phyloP scores from a whole-genome alignment of 2,113 vertebrate species.

The Vidua macroura region DNA sequence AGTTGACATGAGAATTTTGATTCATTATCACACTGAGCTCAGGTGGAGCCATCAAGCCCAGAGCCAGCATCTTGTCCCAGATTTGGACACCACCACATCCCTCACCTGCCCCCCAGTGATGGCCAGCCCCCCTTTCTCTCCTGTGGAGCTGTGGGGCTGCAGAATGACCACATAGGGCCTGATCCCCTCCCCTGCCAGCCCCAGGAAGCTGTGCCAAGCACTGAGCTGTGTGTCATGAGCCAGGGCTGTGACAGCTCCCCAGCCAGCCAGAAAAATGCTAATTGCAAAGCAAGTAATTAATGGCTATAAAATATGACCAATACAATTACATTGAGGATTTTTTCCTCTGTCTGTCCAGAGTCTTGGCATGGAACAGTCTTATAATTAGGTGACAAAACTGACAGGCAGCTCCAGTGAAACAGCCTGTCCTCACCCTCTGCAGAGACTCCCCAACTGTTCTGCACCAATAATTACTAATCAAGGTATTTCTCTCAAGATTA shows the following conservation, averaged over 20 bases:
- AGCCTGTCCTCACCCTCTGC: constrained; percentile 62
- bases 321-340: constrained; percentile 4
- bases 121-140: neutral
- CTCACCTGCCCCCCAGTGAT: neutral
- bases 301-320: constrained; percentile 34
- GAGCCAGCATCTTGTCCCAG: neutral
- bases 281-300: constrained; percentile 49
- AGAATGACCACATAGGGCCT: fast-evolving
- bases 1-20: constrained; percentile 38
- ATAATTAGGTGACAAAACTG: constrained; percentile 85
- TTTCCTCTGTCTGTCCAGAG: neutral
- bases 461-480: constrained; percentile 72
- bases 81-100: neutral
- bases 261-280: constrained; percentile 28
- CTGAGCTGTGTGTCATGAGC: fast-evolving
- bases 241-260: constrained; percentile 12
- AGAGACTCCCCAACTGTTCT: constrained; percentile 68
- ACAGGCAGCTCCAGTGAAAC: constrained; percentile 68
- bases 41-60: neutral
- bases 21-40: neutral
- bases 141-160: neutral
- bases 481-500: constrained; percentile 26
- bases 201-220: neutral
- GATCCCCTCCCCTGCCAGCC: neutral
- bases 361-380: constrained; percentile 31